These are phyloP conservation scores for Halcyon senegalensis DNA, from an alignment of 2,113 vertebrate species.

Conservation along the genomic window DNA sequence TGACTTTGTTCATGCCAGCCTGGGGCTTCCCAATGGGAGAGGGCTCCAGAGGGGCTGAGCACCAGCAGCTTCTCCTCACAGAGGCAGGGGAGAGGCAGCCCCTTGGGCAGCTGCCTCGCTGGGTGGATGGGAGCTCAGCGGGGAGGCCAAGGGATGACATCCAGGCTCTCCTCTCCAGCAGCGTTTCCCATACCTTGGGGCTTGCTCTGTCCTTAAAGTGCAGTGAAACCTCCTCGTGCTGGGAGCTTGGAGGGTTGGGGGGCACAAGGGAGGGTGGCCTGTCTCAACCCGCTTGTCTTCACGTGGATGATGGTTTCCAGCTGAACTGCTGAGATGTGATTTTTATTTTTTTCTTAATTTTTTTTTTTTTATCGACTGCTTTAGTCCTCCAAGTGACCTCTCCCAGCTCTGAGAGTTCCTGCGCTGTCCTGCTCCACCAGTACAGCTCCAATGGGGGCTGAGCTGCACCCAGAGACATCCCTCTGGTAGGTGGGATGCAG, in stretches of 20 bases:
- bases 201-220: background rate
- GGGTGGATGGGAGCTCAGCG: background rate
- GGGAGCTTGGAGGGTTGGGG: background rate
- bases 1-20: background rate
- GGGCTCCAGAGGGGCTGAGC: background rate
- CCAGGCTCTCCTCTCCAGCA: conserved; percentile 33
- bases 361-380: background rate
- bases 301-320: conserved; percentile 1
- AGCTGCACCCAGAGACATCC: fast-evolving
- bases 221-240: background rate
- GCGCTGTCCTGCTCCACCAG: too few species aligned
- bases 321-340: background rate
- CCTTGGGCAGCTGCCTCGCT: background rate
- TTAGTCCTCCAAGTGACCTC: background rate
- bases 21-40: background rate
- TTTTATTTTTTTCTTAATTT: background rate
- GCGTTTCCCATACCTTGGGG: background rate
- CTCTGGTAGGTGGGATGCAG: fast-evolving
- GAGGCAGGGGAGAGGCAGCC: background rate
- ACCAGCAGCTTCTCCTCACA: background rate
- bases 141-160: background rate
- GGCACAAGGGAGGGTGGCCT: background rate
- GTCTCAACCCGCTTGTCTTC: background rate
- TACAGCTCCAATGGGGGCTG: fast-evolving
- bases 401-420: background rate